Conservation (phyloP, 2,797 vertebrate genomes). For the Crocodylus rhombifer region DNA sequence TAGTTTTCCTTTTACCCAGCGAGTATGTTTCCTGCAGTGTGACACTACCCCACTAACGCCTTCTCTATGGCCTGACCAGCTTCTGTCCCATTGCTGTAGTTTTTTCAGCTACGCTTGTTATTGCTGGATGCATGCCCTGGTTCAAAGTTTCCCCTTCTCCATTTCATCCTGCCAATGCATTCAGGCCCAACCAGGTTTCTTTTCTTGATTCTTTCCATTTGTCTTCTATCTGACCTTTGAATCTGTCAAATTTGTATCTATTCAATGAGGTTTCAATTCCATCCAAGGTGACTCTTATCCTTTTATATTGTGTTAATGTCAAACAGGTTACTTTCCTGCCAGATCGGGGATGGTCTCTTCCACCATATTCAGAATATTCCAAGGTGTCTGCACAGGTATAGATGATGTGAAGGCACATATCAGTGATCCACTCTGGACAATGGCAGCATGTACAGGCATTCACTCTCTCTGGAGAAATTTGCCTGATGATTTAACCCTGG, state of each 20-base stretch:
- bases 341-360: fast-evolving
- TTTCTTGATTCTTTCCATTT: not conserved
- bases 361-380: fast-evolving
- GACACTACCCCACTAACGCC: not conserved
- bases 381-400: not conserved
- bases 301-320: not conserved
- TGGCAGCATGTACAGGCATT: not conserved
- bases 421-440: not conserved
- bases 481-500: too few species aligned
- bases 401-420: not conserved
- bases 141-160: not conserved
- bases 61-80: not conserved
- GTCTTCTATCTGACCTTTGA: not conserved
- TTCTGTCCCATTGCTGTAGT: not conserved
- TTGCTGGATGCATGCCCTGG: fast-evolving
- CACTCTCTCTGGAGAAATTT: too few species aligned
- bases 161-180: not conserved
- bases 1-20: not conserved
- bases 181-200: not conserved
- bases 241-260: not conserved
- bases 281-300: not conserved
- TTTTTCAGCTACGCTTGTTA: not conserved
- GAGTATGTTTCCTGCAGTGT: not conserved
- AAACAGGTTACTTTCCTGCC: not conserved
- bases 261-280: not conserved